These are phyloP conservation scores for Poecilobothrus nobilitatus DNA, from an alignment of 2,888 invertebrate genomes.

Conservation along the genomic window DNA sequence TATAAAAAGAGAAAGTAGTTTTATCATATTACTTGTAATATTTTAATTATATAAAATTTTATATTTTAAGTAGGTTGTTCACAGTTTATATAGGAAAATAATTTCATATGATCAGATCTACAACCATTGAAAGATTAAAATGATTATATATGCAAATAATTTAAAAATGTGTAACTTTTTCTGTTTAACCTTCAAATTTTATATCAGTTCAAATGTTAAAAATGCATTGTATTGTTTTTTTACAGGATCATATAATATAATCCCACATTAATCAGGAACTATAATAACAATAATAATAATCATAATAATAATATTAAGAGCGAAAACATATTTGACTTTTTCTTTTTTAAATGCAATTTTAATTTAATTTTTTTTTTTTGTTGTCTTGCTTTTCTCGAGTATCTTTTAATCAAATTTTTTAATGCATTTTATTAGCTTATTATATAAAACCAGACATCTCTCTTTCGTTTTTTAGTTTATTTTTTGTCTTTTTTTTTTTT, in stretches of 20 bases:
- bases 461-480: too few relatives aligned
- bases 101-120: too few relatives aligned
- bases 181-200: background rate
- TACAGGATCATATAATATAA: background rate
- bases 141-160: too few relatives aligned
- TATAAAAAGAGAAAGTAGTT: too few relatives aligned
- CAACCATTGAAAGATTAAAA: too few relatives aligned
- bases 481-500: background rate
- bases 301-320: too few relatives aligned
- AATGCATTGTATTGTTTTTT: background rate
- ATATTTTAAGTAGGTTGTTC: too few relatives aligned
- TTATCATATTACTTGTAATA: too few relatives aligned
- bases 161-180: too few relatives aligned
- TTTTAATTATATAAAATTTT: too few relatives aligned
- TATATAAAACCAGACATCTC: constrained; percentile 2
- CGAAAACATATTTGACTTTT: too few relatives aligned
- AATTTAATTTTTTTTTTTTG: background rate
- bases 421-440: background rate
- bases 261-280: constrained; percentile 1
- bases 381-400: background rate
- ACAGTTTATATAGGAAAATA: too few relatives aligned
- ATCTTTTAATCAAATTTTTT: background rate
- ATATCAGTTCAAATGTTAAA: background rate
- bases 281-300: background rate
- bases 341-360: background rate